A percentile compares a stretch with the other conserved stretches of the same genome.
Evolutionary conservation across 23 tunicate species (phyloP).

Genomic region (Trididemnum clinides): DNA sequence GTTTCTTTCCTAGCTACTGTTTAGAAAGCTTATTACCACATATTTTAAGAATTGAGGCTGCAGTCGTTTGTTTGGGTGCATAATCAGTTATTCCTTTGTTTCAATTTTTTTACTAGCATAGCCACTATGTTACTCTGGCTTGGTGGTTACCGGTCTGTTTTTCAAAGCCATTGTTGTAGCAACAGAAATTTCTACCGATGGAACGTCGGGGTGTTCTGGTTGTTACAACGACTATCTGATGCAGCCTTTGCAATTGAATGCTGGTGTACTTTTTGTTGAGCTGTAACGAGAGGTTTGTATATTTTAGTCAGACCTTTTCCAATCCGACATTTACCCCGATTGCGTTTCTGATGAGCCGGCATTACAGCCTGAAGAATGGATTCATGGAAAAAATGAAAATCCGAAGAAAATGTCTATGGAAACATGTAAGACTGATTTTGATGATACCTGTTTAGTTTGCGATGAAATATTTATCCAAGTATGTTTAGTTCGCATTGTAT

Average conservation of each 20-base stretch:
- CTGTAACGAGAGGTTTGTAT: not conserved
- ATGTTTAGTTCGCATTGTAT: not conserved
- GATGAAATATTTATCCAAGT: not conserved
- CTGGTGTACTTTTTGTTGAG: not conserved
- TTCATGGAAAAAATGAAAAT: constrained; percentile 41
- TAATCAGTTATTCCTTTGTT: too few species aligned
- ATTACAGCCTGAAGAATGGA: constrained; percentile 68
- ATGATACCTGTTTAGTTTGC: not conserved
- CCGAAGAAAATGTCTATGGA: constrained; percentile 27
- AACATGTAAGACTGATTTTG: constrained; percentile 2
- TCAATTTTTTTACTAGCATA: too few species aligned
- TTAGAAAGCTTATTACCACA: too few species aligned
- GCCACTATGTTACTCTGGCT: too few species aligned
- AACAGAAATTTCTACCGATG: too few species aligned
- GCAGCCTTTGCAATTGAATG: not conserved
- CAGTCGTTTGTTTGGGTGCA: too few species aligned
- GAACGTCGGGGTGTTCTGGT: too few species aligned
- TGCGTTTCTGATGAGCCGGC: constrained; percentile 53
- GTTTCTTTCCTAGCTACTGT: too few species aligned
- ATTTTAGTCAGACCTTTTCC: constrained; percentile 78
- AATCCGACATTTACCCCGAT: constrained; percentile 77
- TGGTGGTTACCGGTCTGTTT: too few species aligned
- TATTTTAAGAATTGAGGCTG: too few species aligned
- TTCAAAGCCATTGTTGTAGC: too few species aligned
- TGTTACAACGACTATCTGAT: not conserved